Conservation (phyloP, 1,140 invertebrate species). For the Pseudomyrmex concolor region DNA sequence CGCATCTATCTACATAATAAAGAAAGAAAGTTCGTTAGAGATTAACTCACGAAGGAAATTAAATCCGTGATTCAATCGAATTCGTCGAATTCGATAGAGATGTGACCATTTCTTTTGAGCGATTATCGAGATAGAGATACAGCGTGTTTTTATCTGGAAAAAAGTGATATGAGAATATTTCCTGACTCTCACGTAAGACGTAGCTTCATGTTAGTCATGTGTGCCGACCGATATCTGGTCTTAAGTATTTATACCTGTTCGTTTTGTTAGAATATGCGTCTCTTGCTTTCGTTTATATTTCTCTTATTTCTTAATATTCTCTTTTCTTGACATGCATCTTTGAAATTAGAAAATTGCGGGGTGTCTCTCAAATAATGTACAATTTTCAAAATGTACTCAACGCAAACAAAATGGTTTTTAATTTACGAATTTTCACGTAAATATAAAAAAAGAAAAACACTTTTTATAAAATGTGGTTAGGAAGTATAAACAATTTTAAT, state of each 20-base stretch:
- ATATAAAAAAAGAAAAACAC: too few relatives aligned
- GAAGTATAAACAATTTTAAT: not conserved
- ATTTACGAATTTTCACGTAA: too few relatives aligned
- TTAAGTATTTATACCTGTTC: too few relatives aligned
- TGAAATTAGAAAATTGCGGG: too few relatives aligned
- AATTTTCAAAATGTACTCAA: too few relatives aligned
- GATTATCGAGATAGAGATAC: slow-evolving; percentile 60
- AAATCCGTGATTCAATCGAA: slow-evolving; percentile 49
- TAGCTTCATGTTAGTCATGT: not conserved
- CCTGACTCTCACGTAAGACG: slow-evolving; percentile 26
- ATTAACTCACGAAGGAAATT: not conserved
- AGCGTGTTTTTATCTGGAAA: slow-evolving; percentile 55
- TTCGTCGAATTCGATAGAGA: slow-evolving; percentile 59
- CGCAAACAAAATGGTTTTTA: too few relatives aligned
- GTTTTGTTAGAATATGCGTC: not conserved
- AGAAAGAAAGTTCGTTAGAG: not conserved
- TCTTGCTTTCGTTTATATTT: not conserved
- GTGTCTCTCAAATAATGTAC: too few relatives aligned
- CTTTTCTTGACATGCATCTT: not conserved
- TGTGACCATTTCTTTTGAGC: slow-evolving; percentile 52
- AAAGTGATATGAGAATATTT: slow-evolving; percentile 49
- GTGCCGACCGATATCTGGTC: not conserved
- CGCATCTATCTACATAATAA: not conserved
- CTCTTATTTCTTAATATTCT: not conserved
- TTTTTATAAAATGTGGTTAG: too few relatives aligned